phyloP scores from a whole-genome alignment of 1,140 invertebrate genomes.

The Tetramorium simillimum region DNA sequence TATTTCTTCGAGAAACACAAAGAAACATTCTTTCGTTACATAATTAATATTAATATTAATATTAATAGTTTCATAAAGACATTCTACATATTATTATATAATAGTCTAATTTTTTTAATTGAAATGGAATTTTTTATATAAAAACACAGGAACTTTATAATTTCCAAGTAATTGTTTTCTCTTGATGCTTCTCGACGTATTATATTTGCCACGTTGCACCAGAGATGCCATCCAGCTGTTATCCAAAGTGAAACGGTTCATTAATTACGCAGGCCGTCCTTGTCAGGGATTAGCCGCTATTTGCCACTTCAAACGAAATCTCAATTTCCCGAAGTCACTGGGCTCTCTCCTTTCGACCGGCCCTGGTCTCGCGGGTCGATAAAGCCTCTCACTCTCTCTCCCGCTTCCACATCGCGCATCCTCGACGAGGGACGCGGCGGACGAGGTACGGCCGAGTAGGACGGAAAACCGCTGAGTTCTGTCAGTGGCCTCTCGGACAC shows the following conservation, averaged over 20 bases:
- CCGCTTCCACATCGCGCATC: background rate
- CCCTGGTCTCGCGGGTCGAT: slow-evolving; percentile 72
- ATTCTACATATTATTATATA: too few relatives aligned
- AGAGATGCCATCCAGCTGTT: background rate
- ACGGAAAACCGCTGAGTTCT: slow-evolving; percentile 68
- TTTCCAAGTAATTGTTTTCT: background rate
- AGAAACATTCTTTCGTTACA: background rate
- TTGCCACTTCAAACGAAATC: slow-evolving; percentile 15
- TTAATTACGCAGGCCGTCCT: background rate
- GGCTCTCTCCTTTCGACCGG: slow-evolving; percentile 38
- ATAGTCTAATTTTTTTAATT: background rate
- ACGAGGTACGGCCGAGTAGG: slow-evolving; percentile 46
- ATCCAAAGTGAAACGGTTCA: background rate
- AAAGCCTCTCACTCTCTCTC: slow-evolving; percentile 69
- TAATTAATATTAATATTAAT: background rate
- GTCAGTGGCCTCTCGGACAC: slow-evolving; percentile 78
- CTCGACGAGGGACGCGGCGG: slow-evolving; percentile 27
- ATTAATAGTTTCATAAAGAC: background rate
- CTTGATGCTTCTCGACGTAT: background rate
- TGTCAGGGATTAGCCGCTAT: background rate
- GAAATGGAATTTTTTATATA: background rate
- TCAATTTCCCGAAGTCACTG: slow-evolving; percentile 53
- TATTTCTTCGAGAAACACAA: background rate
- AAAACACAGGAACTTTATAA: background rate
- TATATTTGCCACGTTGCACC: background rate